Evolutionary conservation across 1,140 invertebrate genomes (phyloP), one percentile per base, ranked within the genome.

Genomic region (Aphelenchoides avenae): DNA sequence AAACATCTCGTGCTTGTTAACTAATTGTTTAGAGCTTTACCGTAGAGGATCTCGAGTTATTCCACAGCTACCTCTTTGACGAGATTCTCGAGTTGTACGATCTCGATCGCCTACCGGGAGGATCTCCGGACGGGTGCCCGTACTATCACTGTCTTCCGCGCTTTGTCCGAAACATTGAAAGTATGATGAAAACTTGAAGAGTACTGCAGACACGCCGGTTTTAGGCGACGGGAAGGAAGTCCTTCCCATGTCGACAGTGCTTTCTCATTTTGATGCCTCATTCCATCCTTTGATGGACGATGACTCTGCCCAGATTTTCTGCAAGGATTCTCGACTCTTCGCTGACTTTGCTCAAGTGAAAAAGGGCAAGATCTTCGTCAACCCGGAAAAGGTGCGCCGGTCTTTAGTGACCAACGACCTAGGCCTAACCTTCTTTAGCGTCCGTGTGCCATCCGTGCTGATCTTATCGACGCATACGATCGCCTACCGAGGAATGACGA

Each of bases 131-230:
- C 11, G n/a, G 4, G 1, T 97, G 94, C 79, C 85, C 86, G 11
- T 85, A 87, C 52, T 96, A 92, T 80, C 94, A 98, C 80, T 86
- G 97, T 61, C 86, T 96, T 85, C 94, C 94, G 3, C 80, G 94
- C 69, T 99, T 97, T 80, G 89, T 91, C 0, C 80, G 91, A 60
- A 59, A 54, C 20, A 44, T 44, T 44, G n/a, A 15, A 18, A 11
- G 11, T 44, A 44, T 11, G 29, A 18, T 27, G 11, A 44, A 11
- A 15, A 9, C 31, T 58, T 11, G 26, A 34, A 64, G 30, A 27
- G 9, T 30, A n/a, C 2, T 7, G 20, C n/a, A 56, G 48, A 51
- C 60, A 54, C n/a, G n/a, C n/a, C n/a, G n/a, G n/a, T 77, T 77
- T 20, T 66, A 81, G 91, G 92, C 33, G 53, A 46, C 18, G 58